These are phyloP conservation scores for Luscinia luscinia DNA, from an alignment of 2,797 vertebrate genomes.

Conservation along the genomic window DNA sequence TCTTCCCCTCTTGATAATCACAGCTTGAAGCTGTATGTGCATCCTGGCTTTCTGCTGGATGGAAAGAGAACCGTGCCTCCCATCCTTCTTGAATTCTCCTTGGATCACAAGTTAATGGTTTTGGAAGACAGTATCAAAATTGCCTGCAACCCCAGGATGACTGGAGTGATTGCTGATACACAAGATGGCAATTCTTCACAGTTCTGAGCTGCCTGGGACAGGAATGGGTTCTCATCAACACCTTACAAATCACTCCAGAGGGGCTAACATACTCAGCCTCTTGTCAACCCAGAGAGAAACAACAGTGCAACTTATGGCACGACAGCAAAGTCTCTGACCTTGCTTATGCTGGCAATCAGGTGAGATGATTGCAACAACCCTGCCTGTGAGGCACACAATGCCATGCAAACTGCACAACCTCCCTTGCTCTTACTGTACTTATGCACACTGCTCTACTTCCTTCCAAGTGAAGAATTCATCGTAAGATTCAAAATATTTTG, in stretches of 20 bases:
- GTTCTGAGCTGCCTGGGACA: neutral
- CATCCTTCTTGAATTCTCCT: neutral
- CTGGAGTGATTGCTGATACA: neutral
- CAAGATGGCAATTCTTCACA: neutral
- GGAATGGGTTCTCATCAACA: rapidly evolving
- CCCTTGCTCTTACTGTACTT: neutral
- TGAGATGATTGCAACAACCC: neutral
- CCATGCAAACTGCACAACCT: neutral
- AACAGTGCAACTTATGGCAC: neutral
- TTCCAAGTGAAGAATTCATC: neutral
- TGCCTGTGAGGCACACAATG: neutral
- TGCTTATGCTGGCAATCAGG: neutral
- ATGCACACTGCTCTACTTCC: neutral
- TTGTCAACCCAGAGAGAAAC: neutral
- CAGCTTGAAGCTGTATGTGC: neutral
- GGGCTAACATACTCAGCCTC: neutral
- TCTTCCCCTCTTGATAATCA: neutral
- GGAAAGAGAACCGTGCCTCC: neutral
- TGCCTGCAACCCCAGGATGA: neutral
- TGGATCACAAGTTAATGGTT: neutral
- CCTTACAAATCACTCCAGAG: neutral
- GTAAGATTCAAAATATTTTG: neutral
- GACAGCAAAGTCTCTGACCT: neutral
- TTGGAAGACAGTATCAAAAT: neutral
- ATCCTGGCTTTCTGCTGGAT: neutral